Conservation (phyloP, 2,888 invertebrate genomes). For the Agrilus mali region DNA sequence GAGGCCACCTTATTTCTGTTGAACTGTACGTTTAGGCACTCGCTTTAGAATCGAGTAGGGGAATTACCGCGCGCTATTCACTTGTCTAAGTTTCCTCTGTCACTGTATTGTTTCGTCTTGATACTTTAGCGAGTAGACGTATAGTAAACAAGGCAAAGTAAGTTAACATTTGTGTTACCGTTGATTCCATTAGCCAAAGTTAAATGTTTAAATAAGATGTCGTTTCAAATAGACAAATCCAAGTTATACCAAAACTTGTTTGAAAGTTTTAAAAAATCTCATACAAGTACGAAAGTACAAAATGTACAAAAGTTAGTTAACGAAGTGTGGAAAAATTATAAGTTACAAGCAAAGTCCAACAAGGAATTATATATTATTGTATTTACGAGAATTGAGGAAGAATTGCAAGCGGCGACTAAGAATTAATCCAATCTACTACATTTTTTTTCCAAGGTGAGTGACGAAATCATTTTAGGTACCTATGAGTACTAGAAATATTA, state of each 20-base stretch:
- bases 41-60: not conserved
- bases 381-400: conserved; percentile 1
- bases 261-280: conserved; percentile 6
- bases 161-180: too few relatives aligned
- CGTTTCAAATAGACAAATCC: conserved; percentile 4
- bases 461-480: too few relatives aligned
- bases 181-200: not conserved
- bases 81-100: not conserved
- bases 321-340: conserved; percentile 5
- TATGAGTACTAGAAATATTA: too few relatives aligned
- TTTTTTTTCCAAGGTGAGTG: conserved; percentile 6
- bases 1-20: too few relatives aligned
- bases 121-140: not conserved
- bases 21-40: too few relatives aligned
- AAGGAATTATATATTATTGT: conserved; percentile 6
- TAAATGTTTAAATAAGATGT: conserved; percentile 3
- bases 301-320: conserved; percentile 6
- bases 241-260: conserved; percentile 4
- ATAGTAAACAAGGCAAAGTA: too few relatives aligned
- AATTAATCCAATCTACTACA: conserved; percentile 6
- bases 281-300: conserved; percentile 5
- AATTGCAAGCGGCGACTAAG: conserved; percentile 5
- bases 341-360: conserved; percentile 5
- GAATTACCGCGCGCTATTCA: not conserved
- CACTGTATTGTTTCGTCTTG: not conserved